Percentiles rank a stretch among this genome's conserved stretches.
Evolutionary conservation across 2,888 invertebrate genomes (phyloP).

Genomic region (Andrena dorsata): DNA sequence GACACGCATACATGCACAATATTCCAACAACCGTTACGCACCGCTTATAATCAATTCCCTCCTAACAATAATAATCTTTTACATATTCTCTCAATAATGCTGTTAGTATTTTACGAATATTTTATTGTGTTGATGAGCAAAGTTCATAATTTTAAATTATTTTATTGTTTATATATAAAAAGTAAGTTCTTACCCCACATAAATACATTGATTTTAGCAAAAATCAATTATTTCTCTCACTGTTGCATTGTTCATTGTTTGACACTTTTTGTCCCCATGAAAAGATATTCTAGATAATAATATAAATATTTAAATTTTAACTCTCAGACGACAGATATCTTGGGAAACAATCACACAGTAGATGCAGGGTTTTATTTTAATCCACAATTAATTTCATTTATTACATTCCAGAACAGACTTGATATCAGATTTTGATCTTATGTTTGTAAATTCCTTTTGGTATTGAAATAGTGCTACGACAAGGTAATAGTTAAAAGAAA

Average conservation of each 20-base stretch:
- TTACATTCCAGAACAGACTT: too few relatives aligned
- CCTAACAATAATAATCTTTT: neutral
- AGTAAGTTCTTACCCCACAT: neutral
- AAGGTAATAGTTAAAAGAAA: too few relatives aligned
- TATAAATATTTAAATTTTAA: neutral
- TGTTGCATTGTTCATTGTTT: neutral
- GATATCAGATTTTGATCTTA: too few relatives aligned
- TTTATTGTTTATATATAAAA: neutral
- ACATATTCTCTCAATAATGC: neutral
- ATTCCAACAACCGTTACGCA: neutral
- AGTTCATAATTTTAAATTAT: neutral
- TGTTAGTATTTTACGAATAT: constrained; percentile 5
- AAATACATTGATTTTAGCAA: neutral
- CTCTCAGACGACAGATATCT: neutral
- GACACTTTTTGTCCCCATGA: neutral
- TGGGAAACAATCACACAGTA: neutral
- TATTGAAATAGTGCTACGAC: too few relatives aligned
- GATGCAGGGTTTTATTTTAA: neutral
- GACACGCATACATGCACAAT: neutral
- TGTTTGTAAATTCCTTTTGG: too few relatives aligned
- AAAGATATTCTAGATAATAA: neutral
- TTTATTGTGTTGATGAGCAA: neutral
- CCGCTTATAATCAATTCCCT: neutral
- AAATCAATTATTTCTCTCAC: neutral
- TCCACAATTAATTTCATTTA: neutral